A percentile compares a stretch with the other conserved stretches of the same genome.
Evolutionary conservation across 1,140 invertebrate genomes (phyloP).

Genomic region (Tenebrio molitor): DNA sequence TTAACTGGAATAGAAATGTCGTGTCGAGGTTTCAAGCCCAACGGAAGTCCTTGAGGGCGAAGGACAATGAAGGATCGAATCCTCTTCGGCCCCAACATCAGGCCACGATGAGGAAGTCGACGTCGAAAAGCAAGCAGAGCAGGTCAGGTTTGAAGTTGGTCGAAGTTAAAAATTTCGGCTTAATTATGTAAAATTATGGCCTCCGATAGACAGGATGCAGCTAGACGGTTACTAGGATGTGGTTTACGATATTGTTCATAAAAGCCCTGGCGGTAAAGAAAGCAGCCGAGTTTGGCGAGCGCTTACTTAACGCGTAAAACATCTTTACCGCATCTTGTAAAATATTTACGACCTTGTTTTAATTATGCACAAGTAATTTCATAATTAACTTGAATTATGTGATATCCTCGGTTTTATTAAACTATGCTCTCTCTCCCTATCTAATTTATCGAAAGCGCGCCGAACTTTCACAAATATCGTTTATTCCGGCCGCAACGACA

Average conservation of each 20-base stretch:
- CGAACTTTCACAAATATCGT: neutral
- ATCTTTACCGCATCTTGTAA: conserved; percentile 51
- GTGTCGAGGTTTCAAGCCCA: too few relatives aligned
- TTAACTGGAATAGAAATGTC: too few relatives aligned
- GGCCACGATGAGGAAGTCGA: too few relatives aligned
- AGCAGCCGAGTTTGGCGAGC: conserved; percentile 28
- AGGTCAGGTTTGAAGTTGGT: too few relatives aligned
- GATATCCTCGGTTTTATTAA: conserved; percentile 25
- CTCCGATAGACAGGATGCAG: conserved; percentile 25
- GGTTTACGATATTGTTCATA: conserved; percentile 39
- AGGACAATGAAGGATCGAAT: too few relatives aligned
- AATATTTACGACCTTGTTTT: conserved; percentile 50
- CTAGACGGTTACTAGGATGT: conserved; percentile 33
- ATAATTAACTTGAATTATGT: conserved; percentile 49
- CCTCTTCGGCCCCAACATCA: too few relatives aligned
- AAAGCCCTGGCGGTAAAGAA: conserved; percentile 22
- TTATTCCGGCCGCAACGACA: neutral
- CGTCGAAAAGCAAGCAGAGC: too few relatives aligned
- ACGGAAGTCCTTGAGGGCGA: too few relatives aligned
- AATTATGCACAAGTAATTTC: conserved; percentile 51
- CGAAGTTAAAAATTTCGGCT: too few relatives aligned
- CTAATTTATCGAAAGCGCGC: neutral
- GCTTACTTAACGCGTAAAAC: conserved; percentile 47
- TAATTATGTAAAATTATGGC: conserved; percentile 8
- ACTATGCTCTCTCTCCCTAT: neutral